phyloP scores from a whole-genome alignment of 2,797 vertebrate species.

The Ctenopoma multispine region DNA sequence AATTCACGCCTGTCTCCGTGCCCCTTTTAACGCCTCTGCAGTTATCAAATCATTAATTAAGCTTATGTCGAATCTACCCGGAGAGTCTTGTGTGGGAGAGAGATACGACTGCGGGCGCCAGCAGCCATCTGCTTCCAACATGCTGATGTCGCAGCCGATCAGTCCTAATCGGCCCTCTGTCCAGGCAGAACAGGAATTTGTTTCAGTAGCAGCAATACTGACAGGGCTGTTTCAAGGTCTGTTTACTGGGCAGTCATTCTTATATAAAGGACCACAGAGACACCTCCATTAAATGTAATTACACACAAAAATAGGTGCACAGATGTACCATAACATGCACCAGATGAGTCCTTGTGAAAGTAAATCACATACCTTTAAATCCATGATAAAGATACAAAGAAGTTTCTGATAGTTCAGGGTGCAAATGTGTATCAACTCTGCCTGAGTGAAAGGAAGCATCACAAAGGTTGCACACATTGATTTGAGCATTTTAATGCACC shows the following conservation, averaged over 20 bases:
- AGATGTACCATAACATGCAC: background rate
- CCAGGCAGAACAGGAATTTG: slow-evolving; percentile 19
- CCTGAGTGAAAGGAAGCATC: background rate
- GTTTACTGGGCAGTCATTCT: background rate
- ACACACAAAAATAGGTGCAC: background rate
- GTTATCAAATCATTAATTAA: slow-evolving; percentile 78
- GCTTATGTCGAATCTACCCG: slow-evolving; percentile 61
- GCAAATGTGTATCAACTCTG: background rate
- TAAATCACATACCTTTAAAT: background rate
- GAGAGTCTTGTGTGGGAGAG: slow-evolving; percentile 52
- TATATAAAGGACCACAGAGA: background rate
- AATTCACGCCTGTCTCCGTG: slow-evolving; percentile 52
- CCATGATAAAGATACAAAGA: background rate
- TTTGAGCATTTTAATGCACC: background rate
- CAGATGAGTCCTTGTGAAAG: background rate
- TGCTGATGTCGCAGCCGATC: slow-evolving; percentile 50
- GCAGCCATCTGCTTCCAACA: slow-evolving; percentile 63
- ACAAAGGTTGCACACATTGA: background rate
- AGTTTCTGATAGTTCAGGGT: background rate
- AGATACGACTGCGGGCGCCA: slow-evolving; percentile 42
- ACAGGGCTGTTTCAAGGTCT: slow-evolving; percentile 2
- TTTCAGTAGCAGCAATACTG: slow-evolving; percentile 20
- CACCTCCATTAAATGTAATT: slow-evolving; percentile 4
- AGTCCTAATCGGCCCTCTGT: slow-evolving; percentile 38
- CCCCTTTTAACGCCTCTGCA: slow-evolving; percentile 63